Evolutionary conservation across 2,797 vertebrate species (phyloP).

Genomic region (Eospalax fontanierii): DNA sequence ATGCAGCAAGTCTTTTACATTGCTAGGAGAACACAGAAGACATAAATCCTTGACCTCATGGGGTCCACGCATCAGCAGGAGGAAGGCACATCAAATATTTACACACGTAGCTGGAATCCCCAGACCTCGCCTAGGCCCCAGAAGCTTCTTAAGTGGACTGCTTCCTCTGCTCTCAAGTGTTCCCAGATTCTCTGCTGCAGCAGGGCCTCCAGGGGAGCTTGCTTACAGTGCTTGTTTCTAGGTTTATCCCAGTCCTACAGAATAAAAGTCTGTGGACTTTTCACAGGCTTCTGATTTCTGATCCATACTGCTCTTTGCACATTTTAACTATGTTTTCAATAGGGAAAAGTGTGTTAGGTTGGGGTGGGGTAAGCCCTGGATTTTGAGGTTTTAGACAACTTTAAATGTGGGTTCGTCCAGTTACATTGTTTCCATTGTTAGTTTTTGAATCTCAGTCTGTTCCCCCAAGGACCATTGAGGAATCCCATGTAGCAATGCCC

Average conservation of each 20-base stretch:
- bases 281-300: not conserved
- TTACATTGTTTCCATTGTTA: not conserved
- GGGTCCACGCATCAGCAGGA: not conserved
- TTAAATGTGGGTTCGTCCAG: not conserved
- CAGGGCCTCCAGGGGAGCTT: not conserved
- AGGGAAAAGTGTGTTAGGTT: too few species aligned
- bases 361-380: not conserved
- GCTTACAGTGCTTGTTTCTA: not conserved
- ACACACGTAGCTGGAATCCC: not conserved
- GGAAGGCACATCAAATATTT: not conserved
- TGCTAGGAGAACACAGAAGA: conserved; percentile 15
- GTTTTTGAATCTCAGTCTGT: not conserved
- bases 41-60: not conserved
- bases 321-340: conserved; percentile 29
- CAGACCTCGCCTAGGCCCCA: not conserved
- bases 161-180: not conserved
- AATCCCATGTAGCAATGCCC: not conserved
- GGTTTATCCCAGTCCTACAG: not conserved
- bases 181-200: not conserved
- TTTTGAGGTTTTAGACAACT: conserved; percentile 9
- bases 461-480: not conserved
- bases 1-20: not conserved
- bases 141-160: not conserved
- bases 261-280: not conserved
- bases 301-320: not conserved